A percentile compares a stretch with the other conserved stretches of the same genome.
Evolutionary conservation across 2,797 vertebrate genomes (phyloP).

Genomic region (Ctenosaura bakeri): DNA sequence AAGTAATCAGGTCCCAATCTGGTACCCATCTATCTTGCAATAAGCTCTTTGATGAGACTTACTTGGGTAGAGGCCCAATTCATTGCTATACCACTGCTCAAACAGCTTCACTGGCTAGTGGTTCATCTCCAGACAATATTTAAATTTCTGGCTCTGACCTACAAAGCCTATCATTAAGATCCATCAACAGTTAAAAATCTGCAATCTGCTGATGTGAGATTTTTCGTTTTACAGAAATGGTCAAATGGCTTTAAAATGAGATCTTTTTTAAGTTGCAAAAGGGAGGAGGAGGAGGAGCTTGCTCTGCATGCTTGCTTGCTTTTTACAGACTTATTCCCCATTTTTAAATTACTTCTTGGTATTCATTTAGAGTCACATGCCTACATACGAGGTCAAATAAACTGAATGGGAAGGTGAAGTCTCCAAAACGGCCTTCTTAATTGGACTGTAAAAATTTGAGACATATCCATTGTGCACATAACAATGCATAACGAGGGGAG

Average conservation of each 20-base stretch:
- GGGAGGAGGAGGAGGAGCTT: no score
- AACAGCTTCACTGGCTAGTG: no score
- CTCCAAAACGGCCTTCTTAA: constrained; percentile 13
- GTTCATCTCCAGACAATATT: no score
- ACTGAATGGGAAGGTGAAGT: constrained; percentile 1
- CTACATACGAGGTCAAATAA: not conserved
- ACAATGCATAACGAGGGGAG: not conserved
- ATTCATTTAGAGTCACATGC: not conserved
- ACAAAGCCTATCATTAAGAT: no score
- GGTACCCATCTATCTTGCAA: not conserved
- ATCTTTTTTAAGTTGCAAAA: not conserved
- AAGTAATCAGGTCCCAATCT: not conserved
- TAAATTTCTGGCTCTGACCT: no score
- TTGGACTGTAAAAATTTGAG: not conserved
- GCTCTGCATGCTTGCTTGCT: not conserved
- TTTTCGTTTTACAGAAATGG: not conserved
- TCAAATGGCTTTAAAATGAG: not conserved
- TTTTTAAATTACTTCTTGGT: not conserved
- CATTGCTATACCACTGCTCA: no score
- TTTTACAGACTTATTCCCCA: not conserved
- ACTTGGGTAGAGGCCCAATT: no score
- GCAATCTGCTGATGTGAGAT: not conserved
- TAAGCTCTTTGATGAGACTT: not conserved
- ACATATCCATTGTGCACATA: not conserved
- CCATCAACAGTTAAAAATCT: not conserved